Evolutionary conservation across 2,888 invertebrate genomes (phyloP).

Genomic region (Idaea biselata): DNA sequence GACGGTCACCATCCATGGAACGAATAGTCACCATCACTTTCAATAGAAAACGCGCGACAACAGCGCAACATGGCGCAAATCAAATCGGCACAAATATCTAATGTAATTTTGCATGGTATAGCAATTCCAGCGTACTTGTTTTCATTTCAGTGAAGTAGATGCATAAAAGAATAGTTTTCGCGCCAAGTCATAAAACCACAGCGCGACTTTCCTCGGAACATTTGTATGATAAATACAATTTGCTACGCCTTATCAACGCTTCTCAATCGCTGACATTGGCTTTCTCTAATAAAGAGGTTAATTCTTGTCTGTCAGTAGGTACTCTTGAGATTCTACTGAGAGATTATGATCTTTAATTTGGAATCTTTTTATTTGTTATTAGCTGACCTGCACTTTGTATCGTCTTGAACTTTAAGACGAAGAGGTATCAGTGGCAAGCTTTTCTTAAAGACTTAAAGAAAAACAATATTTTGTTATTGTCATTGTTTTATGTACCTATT

Average conservation of each 20-base stretch:
- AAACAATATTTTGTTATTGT: no score
- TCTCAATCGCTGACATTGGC: background rate
- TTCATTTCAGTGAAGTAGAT: no score
- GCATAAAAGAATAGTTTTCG: background rate
- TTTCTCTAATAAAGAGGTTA: conserved; percentile 1
- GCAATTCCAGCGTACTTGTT: no score
- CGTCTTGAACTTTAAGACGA: background rate
- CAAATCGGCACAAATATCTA: no score
- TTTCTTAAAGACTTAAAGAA: no score
- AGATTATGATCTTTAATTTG: background rate
- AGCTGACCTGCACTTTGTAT: background rate
- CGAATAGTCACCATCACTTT: no score
- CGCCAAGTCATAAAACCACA: background rate
- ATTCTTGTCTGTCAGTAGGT: background rate
- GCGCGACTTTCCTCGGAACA: background rate
- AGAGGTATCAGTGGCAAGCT: no score
- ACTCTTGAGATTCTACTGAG: background rate
- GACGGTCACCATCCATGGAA: no score
- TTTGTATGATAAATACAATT: background rate
- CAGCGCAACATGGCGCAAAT: no score
- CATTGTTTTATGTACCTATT: no score
- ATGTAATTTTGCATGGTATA: no score
- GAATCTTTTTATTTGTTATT: background rate
- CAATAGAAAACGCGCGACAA: no score
- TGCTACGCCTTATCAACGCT: background rate